Base-by-base conservation (phyloP, 2,113 vertebrate species). In the Cyprinodon tularosa region DNA sequence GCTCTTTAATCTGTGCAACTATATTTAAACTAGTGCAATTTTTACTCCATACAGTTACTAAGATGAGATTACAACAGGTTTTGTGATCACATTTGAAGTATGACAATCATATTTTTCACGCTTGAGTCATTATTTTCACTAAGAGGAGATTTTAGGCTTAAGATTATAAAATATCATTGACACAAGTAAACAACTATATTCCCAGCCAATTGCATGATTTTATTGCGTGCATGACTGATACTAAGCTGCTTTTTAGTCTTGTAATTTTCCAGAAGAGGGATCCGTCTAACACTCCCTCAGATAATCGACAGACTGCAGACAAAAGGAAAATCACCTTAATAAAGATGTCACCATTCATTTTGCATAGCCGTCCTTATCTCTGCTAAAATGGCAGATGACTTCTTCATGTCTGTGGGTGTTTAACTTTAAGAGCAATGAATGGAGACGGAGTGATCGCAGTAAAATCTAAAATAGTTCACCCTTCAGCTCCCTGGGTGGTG, bases 381-480 rank as follows among this genome's bases (percentile, higher is more conserved):
- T 77, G 74, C 66, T 47, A 80, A 77, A 83, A 76, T 42, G 79
- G 77, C 64, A 80, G 79, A 87, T 83, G 68, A 84, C 66, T 73
- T 66, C 71, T 69, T 80, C 84, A 76, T 72, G 83, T 91, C 80
- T 74, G 68, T 71, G 60, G 83, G 68, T 75, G 71, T 84, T 68
- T 77, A 65, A 77, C 61, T 82, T 72, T n/a, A 42, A 74, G 85
- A 89, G 92, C 71, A 13, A 88, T 81, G 78, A 83, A 92, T 89
- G 78, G 80, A 76, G 42, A 68, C 68, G 78, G 71, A 72, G 86
- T 88, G 71, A 72, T 36, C 76, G 70, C 67, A 74, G 77, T 84
- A 38, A 82, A 84, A 81, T 78, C 64, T 44, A 64, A 88, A 87
- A 81, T 65, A 50, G 44, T 64, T 20, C 66, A 15, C 37, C 22